Base-by-base conservation (phyloP, 2,888 invertebrate species). In the Ophioninae sp. region DNA sequence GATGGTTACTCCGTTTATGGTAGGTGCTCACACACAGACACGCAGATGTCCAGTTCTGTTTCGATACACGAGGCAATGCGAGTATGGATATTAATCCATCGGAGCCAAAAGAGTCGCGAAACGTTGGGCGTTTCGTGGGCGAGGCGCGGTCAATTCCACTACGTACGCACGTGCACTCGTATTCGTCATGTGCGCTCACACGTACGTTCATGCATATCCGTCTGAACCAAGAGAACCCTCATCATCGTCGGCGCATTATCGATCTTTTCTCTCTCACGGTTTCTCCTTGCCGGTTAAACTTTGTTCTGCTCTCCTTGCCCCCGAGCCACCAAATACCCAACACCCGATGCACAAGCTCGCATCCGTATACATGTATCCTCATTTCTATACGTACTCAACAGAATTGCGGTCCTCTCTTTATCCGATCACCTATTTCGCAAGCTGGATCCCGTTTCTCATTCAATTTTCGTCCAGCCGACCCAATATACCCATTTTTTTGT, bases 161-260 rank as follows among this genome's bases (percentile, higher is more conserved):
- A 23, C 8, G 17, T 44, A 41, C 10, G 7, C 44, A 23, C 23
- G 9, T 63, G 63, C 22, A 44, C 2, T 13, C 41, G 64, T 39
- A 37, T 61, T 41, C 41, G 41, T 74, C 30, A 7, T 41, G 56
- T 44, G 9, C 3, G 10, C 10, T 44, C 1, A 2, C 13, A 44
- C 10, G 1, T 51, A 51, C 51, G 59, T 30, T 20, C 13, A 37
- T 61, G 64, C 41, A 69, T 59, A 68, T 72, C 65, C 20, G 63
- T 76, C 64, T 65, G 76, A 63, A 72, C 73, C 64, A 58, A 79
- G 69, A 79, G 74, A 30, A 30, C 80, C 83, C 64, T 83, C 82
- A 84, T 82, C 84, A 81, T 84, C 82, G 84, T 64, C 51, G 86
- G 86, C 85, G 85, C 84, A 86, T 88, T 87, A 90, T 90, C 89